Evolutionary conservation across 1,140 invertebrate species (phyloP).

Genomic region (Popillia japonica): DNA sequence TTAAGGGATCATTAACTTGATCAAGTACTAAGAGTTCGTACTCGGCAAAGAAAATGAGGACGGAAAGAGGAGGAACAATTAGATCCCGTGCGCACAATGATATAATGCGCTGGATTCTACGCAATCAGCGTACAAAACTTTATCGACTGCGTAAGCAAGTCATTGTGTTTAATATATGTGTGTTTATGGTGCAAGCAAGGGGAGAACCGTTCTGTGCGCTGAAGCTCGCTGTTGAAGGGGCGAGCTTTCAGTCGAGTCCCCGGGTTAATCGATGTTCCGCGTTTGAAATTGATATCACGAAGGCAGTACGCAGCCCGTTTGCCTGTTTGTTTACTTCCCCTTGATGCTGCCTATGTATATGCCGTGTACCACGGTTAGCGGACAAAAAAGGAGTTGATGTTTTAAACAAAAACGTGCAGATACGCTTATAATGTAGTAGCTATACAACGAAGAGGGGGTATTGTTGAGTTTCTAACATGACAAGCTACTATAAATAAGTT

Average conservation of each 20-base stretch:
- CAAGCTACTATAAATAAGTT: conserved; percentile 14
- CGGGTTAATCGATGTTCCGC: conserved; percentile 15
- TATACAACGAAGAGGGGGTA: neutral
- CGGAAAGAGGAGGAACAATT: conserved; percentile 14
- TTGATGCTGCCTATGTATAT: neutral
- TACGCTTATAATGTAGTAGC: conserved; percentile 24
- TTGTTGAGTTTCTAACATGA: conserved; percentile 22
- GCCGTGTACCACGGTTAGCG: neutral
- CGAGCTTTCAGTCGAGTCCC: conserved; percentile 8
- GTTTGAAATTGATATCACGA: conserved; percentile 20
- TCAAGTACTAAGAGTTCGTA: conserved; percentile 25
- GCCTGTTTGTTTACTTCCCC: neutral
- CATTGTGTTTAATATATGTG: conserved; percentile 35
- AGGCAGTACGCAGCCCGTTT: neutral
- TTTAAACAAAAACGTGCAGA: conserved; percentile 32
- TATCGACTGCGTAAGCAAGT: conserved; percentile 28
- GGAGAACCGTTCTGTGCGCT: neutral
- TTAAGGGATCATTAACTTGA: conserved; percentile 30
- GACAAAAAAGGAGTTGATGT: conserved; percentile 34
- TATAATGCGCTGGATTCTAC: conserved; percentile 23
- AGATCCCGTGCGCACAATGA: conserved; percentile 4
- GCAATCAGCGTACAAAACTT: conserved; percentile 22
- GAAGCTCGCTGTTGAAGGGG: neutral
- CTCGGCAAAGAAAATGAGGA: neutral
- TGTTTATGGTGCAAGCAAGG: conserved; percentile 15